Evolutionary conservation across 2,888 invertebrate genomes (phyloP), one percentile per base, ranked within the genome.

Genomic region (Unio pictorum): DNA sequence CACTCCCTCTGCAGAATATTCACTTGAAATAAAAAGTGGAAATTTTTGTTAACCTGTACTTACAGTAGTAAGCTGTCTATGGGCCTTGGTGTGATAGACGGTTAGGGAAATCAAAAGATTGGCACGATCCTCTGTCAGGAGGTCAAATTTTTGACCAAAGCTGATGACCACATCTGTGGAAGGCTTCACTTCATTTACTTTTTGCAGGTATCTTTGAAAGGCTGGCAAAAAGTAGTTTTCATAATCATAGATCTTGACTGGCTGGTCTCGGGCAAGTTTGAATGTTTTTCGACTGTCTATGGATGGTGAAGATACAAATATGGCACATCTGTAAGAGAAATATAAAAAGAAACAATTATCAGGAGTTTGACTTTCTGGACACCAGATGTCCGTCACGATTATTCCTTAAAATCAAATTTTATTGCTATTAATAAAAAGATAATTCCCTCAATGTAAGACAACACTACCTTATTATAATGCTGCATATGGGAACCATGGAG

Each of bases 91-190:
- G 54, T 81, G 80, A 6, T 72, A 74, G 0, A 84, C 73, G 4
- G 75, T 75, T 8, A 79, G 79, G 0, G 83, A 83, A 17, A 84
- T 80, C 4, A 85, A 69, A 1, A 81, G 67, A 54, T 79, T 75
- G 20, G 69, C 71, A 23, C 76, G 62, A 15, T 77, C 73, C 23
- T 76, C 73, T 4, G 61, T 71, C 8, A 74, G 70, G 23, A 67
- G 45, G 17, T 68, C 70, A 71, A 81, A 81, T 67, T 76, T 73
- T 60, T 85, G 85, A n/a, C 85, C 85, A 66, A 85, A 80, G 17
- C 79, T 76, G 20, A 85, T 65, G 18, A 79, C 55, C n/a, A 84
- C 76, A 56, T 83, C 74, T 5, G 79, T 71, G 11, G 72, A 70
- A 2, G 85, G 85, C 56, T 73, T 74, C 4, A 77, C 69, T 0